A percentile compares a stretch with the other conserved stretches of the same genome.
Conservation (phyloP, 2,797 vertebrate species). For the Characodon lateralis region DNA sequence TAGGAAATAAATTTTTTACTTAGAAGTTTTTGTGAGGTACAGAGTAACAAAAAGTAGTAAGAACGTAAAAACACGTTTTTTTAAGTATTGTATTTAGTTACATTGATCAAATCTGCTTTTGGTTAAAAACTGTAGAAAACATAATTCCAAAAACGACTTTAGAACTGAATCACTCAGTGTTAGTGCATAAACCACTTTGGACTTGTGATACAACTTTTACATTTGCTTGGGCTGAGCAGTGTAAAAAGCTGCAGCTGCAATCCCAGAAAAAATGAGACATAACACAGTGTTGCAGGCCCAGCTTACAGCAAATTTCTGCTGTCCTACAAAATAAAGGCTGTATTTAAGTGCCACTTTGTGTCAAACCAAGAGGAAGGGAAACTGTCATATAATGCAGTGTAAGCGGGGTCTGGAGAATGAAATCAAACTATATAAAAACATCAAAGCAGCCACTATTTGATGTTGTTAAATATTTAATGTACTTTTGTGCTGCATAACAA, state of each 20-base stretch:
- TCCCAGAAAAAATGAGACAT: not conserved
- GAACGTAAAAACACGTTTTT: not conserved
- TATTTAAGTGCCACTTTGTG: not conserved
- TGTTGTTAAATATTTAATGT: not conserved
- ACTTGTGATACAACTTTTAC: not conserved
- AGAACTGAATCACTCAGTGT: too few relatives aligned
- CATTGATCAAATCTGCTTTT: not conserved
- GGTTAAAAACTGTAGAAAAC: not conserved
- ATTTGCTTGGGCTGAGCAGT: not conserved
- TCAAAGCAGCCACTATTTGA: not conserved
- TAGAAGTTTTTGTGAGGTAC: conserved; percentile 16
- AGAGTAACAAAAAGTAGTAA: not conserved
- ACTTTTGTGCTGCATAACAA: not conserved
- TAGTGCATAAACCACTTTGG: too few relatives aligned
- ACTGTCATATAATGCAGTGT: not conserved
- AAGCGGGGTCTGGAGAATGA: not conserved
- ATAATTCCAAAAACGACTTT: too few relatives aligned
- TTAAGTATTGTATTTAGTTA: not conserved
- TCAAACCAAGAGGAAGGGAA: not conserved
- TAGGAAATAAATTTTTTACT: too few relatives aligned
- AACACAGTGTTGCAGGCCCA: not conserved
- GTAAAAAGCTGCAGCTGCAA: not conserved
- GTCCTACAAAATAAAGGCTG: not conserved
- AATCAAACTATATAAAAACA: not conserved
- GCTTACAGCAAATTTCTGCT: not conserved